Percentiles rank a stretch among this genome's conserved stretches.
Conservation (phyloP, 2,113 vertebrate genomes). For the Tinamus guttatus region DNA sequence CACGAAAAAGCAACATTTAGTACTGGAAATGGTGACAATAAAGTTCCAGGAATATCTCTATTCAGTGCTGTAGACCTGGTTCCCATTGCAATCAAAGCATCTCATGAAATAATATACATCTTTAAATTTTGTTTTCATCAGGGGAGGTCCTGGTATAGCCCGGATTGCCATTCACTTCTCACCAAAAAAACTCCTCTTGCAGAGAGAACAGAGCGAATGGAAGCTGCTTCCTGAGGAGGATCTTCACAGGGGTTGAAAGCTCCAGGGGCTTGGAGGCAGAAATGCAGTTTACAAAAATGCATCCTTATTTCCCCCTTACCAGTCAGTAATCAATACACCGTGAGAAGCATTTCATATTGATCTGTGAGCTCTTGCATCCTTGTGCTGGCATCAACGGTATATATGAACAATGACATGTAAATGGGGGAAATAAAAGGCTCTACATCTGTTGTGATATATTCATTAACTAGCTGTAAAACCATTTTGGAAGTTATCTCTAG, state of each 20-base stretch:
- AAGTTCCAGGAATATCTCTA: neutral
- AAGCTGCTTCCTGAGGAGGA: accelerated
- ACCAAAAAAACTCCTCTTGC: neutral
- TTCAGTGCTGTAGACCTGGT: neutral
- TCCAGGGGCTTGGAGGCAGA: neutral
- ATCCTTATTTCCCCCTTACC: neutral
- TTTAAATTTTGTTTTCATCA: neutral
- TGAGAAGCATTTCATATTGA: conserved; percentile 38
- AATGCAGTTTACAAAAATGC: conserved; percentile 1
- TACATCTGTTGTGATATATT: neutral
- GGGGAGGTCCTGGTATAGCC: neutral
- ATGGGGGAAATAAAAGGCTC: conserved; percentile 31
- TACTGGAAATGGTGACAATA: accelerated
- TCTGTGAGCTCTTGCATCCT: neutral
- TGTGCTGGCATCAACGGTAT: neutral
- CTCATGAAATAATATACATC: neutral
- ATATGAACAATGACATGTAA: neutral
- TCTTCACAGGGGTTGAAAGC: neutral
- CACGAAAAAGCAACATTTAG: neutral
- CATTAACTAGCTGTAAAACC: conserved; percentile 38
- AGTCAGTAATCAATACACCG: conserved; percentile 24
- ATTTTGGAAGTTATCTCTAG: conserved; percentile 30
- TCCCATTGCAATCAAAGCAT: neutral
- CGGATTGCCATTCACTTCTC: neutral
- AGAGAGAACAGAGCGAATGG: neutral